These are phyloP conservation scores for Drosophila varians DNA, from an alignment of 1,140 invertebrate genomes.

Conservation along the genomic window DNA sequence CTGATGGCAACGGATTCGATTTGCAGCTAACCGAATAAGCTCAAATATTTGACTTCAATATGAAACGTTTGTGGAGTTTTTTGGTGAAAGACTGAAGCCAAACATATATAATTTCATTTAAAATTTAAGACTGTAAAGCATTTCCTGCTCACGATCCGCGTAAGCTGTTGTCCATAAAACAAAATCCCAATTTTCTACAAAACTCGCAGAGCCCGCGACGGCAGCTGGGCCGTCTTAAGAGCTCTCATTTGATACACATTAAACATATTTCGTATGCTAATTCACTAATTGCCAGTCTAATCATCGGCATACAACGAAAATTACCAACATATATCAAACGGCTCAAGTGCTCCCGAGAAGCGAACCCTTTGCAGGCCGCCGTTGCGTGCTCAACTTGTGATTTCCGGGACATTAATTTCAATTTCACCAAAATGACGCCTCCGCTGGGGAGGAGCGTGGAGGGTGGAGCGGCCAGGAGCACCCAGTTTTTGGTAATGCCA, in stretches of 20 bases:
- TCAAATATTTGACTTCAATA: background rate
- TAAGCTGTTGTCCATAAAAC: background rate
- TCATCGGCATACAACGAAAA: slow-evolving; percentile 63
- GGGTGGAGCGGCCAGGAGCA: too few relatives aligned
- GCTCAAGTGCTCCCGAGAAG: slow-evolving; percentile 49
- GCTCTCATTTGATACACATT: slow-evolving; percentile 34
- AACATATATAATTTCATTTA: background rate
- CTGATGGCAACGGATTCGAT: slow-evolving; percentile 31
- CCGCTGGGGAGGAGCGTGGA: slow-evolving; percentile 8
- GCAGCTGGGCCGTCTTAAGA: background rate
- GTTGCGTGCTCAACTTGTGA: slow-evolving; percentile 78
- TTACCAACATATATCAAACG: slow-evolving; percentile 73
- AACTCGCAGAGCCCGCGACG: background rate
- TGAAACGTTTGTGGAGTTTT: background rate
- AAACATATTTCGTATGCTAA: slow-evolving; percentile 58
- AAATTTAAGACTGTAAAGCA: too few relatives aligned
- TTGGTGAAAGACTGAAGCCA: background rate
- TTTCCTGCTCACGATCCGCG: too few relatives aligned
- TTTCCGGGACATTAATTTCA: slow-evolving; percentile 81
- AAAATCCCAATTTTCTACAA: background rate
- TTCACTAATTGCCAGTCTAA: slow-evolving; percentile 72
- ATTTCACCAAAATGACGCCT: slow-evolving; percentile 67
- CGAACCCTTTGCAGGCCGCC: slow-evolving; percentile 54
- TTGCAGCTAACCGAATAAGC: slow-evolving; percentile 12
- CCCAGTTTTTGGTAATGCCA: slow-evolving; percentile 1